phyloP scores from a whole-genome alignment of 2,113 vertebrate genomes.

The Manacus vitellinus region DNA sequence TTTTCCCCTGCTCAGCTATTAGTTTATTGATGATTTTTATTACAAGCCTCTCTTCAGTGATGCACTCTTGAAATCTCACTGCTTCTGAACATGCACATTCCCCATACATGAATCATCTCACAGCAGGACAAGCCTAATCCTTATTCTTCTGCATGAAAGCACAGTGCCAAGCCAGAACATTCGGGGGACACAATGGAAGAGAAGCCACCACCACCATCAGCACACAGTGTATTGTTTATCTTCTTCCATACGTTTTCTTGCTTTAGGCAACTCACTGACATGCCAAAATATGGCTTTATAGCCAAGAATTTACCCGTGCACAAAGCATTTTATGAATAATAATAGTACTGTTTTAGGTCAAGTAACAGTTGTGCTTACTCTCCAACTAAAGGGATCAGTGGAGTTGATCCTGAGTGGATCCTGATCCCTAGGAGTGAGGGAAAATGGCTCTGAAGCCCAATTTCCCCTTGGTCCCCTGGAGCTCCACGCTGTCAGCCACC shows the following conservation, averaged over 20 bases:
- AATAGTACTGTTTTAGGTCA: not conserved
- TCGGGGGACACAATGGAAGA: not conserved
- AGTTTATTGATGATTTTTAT: not conserved
- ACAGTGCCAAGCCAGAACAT: not conserved
- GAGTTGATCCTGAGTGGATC: not conserved
- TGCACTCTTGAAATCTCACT: not conserved
- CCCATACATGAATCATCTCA: slow-evolving; percentile 47
- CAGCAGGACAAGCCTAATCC: slow-evolving; percentile 48
- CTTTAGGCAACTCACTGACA: not conserved
- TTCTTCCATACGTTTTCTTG: not conserved
- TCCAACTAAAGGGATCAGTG: not conserved
- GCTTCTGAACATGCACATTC: slow-evolving; percentile 50
- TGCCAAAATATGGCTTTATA: not conserved
- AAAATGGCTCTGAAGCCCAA: not conserved
- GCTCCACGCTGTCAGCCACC: not conserved
- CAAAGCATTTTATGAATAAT: not conserved
- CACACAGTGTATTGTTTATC: not conserved
- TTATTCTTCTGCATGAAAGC: slow-evolving; percentile 34
- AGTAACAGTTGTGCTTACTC: not conserved
- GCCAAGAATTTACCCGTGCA: not conserved
- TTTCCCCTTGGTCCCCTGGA: not conserved
- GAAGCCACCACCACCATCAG: not conserved
- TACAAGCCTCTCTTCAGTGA: not conserved
- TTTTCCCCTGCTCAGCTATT: not conserved
- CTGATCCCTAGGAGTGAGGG: not conserved